phyloP scores from a whole-genome alignment of 2,888 invertebrate species.

The Nebria salina region DNA sequence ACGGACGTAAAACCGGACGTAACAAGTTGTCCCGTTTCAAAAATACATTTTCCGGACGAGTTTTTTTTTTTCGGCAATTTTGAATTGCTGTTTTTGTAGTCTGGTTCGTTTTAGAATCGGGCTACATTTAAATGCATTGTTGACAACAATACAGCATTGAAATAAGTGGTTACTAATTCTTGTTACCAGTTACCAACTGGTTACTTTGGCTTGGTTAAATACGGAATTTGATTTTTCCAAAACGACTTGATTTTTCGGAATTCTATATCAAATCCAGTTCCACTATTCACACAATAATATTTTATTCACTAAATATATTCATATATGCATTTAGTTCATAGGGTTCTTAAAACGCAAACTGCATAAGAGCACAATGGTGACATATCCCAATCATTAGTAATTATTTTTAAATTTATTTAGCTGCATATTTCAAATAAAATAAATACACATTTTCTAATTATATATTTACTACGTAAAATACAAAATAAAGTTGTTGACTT shows the following conservation, averaged over 20 bases:
- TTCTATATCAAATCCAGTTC: too few species aligned
- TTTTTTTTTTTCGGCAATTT: background rate
- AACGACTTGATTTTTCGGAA: background rate
- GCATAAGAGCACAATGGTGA: too few species aligned
- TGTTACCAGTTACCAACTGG: background rate
- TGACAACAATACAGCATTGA: slow-evolving; percentile 11
- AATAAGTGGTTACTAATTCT: slow-evolving; percentile 21
- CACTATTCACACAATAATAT: too few species aligned
- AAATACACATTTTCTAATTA: too few species aligned
- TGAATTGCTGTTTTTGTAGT: background rate
- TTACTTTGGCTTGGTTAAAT: background rate
- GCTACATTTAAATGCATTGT: slow-evolving; percentile 8
- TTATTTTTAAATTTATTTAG: too few species aligned
- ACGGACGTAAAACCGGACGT: background rate
- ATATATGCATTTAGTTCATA: too few species aligned
- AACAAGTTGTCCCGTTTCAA: slow-evolving; percentile 1
- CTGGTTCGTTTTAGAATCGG: background rate
- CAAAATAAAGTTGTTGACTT: too few species aligned
- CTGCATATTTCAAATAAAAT: too few species aligned
- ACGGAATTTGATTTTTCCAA: background rate
- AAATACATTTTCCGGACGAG: background rate
- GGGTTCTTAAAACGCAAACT: too few species aligned
- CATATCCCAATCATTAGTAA: too few species aligned
- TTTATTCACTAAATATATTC: too few species aligned
- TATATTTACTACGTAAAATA: too few species aligned